Evolutionary conservation across 1,140 invertebrate genomes (phyloP).

Genomic region (Drosophila athabasca): DNA sequence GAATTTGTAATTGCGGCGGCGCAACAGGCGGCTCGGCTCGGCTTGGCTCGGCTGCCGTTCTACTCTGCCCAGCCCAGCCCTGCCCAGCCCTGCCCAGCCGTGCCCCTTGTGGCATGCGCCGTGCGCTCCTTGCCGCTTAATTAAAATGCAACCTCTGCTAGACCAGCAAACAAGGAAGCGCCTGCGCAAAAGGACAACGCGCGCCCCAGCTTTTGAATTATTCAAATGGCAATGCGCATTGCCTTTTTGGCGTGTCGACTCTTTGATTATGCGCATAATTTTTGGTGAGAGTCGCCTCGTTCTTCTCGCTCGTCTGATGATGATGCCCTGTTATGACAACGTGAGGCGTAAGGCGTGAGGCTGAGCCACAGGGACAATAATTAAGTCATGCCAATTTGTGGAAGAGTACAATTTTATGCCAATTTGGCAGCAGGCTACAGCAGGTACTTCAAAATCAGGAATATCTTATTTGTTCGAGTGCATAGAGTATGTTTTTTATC

Average conservation of each 20-base stretch:
- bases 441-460: too few relatives aligned
- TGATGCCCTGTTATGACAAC: conserved; percentile 50
- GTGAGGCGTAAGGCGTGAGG: conserved; percentile 21
- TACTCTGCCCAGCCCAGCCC: conserved; percentile 15
- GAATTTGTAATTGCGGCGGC: conserved; percentile 82
- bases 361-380: conserved; percentile 52
- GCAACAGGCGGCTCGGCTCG: conserved; percentile 67
- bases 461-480: too few relatives aligned
- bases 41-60: conserved; percentile 23
- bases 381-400: conserved; percentile 76
- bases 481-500: too few relatives aligned
- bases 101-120: conserved; percentile 70
- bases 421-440: conserved; percentile 19
- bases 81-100: conserved; percentile 3
- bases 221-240: conserved; percentile 68
- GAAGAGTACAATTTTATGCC: conserved; percentile 18
- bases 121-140: conserved; percentile 53
- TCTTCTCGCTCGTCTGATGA: conserved; percentile 7
- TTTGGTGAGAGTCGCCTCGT: conserved; percentile 25
- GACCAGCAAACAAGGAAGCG: conserved; percentile 48
- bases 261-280: conserved; percentile 82
- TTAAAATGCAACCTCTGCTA: conserved; percentile 74
- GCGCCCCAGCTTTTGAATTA: conserved; percentile 73
- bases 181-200: conserved; percentile 78
- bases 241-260: conserved; percentile 77